Base-by-base conservation (phyloP, 1,140 invertebrate species). In the Sarcophaga bullata region DNA sequence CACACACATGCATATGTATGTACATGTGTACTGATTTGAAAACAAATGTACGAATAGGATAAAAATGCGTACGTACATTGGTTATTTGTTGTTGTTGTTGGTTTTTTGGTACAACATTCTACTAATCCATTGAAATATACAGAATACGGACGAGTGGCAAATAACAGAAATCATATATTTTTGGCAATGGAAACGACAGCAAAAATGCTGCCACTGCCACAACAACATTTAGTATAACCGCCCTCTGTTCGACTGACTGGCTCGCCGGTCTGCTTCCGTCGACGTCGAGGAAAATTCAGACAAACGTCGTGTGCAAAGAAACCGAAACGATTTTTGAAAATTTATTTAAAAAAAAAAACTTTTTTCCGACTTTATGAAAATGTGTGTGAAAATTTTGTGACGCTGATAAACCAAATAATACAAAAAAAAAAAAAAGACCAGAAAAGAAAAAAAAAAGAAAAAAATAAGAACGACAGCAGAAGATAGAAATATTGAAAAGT, bases 261-360 rank as follows among this genome's bases (percentile, higher is more conserved):
- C 13, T 13, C 54, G 54, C 13, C 13, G 7, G 13, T n/a, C n/a
- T 58, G 54, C 13, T 58, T 7, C 46, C 13, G 73, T 76, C n/a
- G 46, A n/a, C 48, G 13, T 48, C 48, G 47, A 19, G 48, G 13
- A 49, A 78, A 50, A 78, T 50, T 17, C 50, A 78, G 75, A 78
- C 75, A 78, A 78, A 78, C 75, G 75, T 78, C 75, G 75, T 78
- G 75, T 78, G 75, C 75, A 78, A 78, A 78, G 75, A 72, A 25
- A 72, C 52, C 52, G 15, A 17, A 72, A 7, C 73, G 15, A n/a
- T 49, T 48, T 49, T 76, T 48, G 9, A 8, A 6, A 48, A 48
- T 48, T n/a, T 48, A 15, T 58, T 76, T 48, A n/a, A 52, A 52
- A 52, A 52, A 52, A 52, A 13, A 52, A 52, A 3, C 6, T 52